A percentile compares a stretch with the other conserved stretches of the same genome.
These are phyloP conservation scores for Choreutis nemorana DNA, from an alignment of 2,888 invertebrate genomes.

Conservation along the genomic window DNA sequence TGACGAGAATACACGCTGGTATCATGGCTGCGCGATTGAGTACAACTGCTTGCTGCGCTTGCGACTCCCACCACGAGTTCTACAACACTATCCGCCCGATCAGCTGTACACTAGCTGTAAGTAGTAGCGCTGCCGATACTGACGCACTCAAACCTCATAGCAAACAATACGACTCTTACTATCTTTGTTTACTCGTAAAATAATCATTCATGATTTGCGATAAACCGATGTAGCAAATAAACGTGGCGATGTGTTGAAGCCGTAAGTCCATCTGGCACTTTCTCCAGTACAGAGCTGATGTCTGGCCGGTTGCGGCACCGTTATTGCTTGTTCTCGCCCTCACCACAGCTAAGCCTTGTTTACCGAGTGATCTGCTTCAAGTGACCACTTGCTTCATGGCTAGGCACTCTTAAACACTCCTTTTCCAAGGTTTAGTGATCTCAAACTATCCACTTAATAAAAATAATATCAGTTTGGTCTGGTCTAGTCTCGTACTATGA, in stretches of 20 bases:
- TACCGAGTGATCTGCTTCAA: slow-evolving; percentile 26
- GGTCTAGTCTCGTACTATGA: neutral
- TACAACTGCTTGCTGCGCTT: slow-evolving; percentile 20
- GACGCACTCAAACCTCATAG: too few relatives aligned
- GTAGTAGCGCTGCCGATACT: too few relatives aligned
- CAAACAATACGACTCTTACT: slow-evolving; percentile 25
- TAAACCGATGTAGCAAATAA: neutral
- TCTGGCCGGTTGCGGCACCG: slow-evolving; percentile 49
- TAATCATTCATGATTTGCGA: slow-evolving; percentile 25
- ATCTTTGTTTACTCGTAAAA: slow-evolving; percentile 48
- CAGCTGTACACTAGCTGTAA: too few relatives aligned
- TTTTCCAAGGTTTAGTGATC: too few relatives aligned
- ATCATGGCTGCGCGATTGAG: slow-evolving; percentile 46
- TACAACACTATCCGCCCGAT: slow-evolving; percentile 42
- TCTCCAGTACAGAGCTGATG: slow-evolving; percentile 42
- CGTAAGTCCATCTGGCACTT: slow-evolving; percentile 54
- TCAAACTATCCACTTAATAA: too few relatives aligned
- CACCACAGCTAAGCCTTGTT: slow-evolving; percentile 35
- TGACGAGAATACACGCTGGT: slow-evolving; percentile 36
- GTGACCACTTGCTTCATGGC: too few relatives aligned
- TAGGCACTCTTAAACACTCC: too few relatives aligned
- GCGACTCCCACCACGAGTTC: slow-evolving; percentile 27
- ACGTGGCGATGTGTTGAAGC: slow-evolving; percentile 25
- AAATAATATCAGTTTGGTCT: too few relatives aligned
- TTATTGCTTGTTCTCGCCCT: slow-evolving; percentile 57